Base-by-base conservation (phyloP, 2,113 vertebrate genomes). In the Corythaixoides concolor region DNA sequence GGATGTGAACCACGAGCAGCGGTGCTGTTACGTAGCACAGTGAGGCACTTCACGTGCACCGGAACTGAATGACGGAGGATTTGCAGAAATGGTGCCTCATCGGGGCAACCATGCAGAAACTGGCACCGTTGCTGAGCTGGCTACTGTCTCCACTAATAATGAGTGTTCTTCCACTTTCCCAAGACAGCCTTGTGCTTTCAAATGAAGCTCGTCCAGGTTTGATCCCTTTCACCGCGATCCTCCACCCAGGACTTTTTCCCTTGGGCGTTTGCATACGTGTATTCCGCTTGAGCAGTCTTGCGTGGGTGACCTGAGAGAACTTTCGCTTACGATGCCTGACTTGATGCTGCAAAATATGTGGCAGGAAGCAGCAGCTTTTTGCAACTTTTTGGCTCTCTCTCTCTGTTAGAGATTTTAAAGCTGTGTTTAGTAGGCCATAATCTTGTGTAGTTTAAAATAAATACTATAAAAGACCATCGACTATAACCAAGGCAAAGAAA, bases 301-400 rank as follows among this genome's bases (percentile, higher is more conserved):
- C 1, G 0, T 85, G 79, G 63, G 72, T 90, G 93, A 93, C 88
- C 45, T 5, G 50, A 82, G 78, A 91, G 63, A 80, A 90, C 85
- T 96, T 96, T 91, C 23, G 3, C 78, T 91, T 35, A 26, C 3
- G 15, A 3, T 53, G 90, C 62, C 58, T 80, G 58, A 68, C 35
- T 52, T 49, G 58, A 73, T 68, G 53, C 49, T 89, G 72, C 85
- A 96, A 41, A 90, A 69, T 5, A 4, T 39, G 23, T 53, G 72
- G 52, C 90, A 95, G 92, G 92, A 96, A 97, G 59, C 55, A 63
- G 75, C 85, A 91, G 53, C 11, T 85, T 78, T 93, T 77, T 93
- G 45, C 81, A 43, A 82, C 58, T 66, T 58, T 91, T 86, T 86
- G 47, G 28, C 37, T 26, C 39, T 14, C 47, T 80, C 37, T 88